These are phyloP conservation scores for Eclectus roratus DNA, from an alignment of 2,113 vertebrate genomes.

Conservation along the genomic window DNA sequence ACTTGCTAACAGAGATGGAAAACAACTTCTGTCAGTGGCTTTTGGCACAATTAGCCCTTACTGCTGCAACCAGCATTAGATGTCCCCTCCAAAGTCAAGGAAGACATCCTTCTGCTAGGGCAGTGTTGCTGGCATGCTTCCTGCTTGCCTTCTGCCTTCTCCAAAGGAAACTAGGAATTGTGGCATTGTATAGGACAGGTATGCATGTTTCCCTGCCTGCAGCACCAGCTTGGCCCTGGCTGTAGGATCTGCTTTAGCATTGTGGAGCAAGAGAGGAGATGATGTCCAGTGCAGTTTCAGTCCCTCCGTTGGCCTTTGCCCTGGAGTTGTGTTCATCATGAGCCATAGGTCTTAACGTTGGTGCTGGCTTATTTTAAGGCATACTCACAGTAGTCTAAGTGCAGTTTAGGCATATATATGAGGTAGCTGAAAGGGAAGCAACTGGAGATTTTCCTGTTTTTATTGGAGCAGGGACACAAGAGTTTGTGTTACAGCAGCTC, in stretches of 20 bases:
- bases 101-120: neutral
- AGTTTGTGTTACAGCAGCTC: neutral
- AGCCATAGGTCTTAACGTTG: neutral
- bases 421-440: neutral
- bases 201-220: neutral
- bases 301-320: neutral
- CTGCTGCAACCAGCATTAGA: neutral
- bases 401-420: neutral
- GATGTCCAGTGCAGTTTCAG: no score
- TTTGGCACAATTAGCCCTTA: neutral
- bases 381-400: rapidly evolving
- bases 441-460: neutral
- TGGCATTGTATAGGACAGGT: neutral
- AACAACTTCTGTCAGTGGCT: neutral
- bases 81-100: neutral
- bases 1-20: neutral
- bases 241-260: neutral
- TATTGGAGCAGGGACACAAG: neutral
- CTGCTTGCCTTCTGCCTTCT: neutral
- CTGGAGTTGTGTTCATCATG: neutral
- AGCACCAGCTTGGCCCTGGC: neutral
- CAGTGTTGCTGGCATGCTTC: neutral
- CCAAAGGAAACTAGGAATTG: neutral
- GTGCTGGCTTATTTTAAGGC: neutral
- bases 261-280: neutral